phyloP scores from a whole-genome alignment of 2,888 invertebrate genomes.

The Hetaerina titia region DNA sequence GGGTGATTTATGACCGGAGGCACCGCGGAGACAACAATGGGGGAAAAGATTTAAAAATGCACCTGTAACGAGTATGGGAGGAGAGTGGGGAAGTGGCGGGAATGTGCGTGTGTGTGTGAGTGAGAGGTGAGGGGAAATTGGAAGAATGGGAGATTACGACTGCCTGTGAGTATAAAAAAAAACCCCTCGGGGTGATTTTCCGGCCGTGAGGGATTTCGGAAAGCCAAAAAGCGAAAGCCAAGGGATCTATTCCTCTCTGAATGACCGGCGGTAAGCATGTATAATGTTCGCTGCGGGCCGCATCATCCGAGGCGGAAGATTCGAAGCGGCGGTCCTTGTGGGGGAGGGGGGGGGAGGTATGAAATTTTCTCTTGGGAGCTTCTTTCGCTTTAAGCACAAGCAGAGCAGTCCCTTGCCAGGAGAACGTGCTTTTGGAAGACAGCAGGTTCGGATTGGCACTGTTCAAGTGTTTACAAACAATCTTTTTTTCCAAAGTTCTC shows the following conservation, averaged over 20 bases:
- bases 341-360: neutral
- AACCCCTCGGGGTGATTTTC: neutral
- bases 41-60: neutral
- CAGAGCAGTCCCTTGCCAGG: too few relatives aligned
- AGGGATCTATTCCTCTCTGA: neutral
- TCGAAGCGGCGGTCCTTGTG: neutral
- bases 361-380: neutral
- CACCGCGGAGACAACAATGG: neutral
- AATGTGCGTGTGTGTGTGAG: too few relatives aligned
- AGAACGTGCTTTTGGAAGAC: too few relatives aligned
- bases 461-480: too few relatives aligned
- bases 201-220: neutral
- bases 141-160: too few relatives aligned
- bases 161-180: too few relatives aligned
- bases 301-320: neutral
- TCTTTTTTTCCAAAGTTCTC: too few relatives aligned
- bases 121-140: too few relatives aligned
- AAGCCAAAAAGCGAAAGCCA: neutral
- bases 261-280: neutral
- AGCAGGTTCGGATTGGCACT: too few relatives aligned
- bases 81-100: too few relatives aligned
- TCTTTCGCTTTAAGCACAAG: too few relatives aligned
- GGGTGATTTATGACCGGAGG: slow-evolving; percentile 16
- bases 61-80: neutral
- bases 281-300: neutral